Evolutionary conservation across 1,140 invertebrate genomes (phyloP).

Genomic region (Hypsibius dujardini): DNA sequence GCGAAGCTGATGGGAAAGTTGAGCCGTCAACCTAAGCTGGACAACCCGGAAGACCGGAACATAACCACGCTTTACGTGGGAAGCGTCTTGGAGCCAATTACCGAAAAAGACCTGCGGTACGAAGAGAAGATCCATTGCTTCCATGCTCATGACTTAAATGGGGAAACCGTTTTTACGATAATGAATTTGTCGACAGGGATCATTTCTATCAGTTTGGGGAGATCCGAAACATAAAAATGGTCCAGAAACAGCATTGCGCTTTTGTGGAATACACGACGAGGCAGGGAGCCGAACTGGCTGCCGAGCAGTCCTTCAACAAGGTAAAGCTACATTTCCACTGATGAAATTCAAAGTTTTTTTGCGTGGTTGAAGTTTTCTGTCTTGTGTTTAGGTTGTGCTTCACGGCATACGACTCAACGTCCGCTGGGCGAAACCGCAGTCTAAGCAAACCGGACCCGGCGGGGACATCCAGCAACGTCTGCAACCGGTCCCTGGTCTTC

Average conservation of each 20-base stretch:
- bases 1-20: conserved; percentile 83
- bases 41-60: conserved; percentile 80
- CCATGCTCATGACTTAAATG: conserved; percentile 15
- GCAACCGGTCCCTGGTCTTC: neutral
- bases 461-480: neutral
- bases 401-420: conserved; percentile 11
- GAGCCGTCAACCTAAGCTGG: conserved; percentile 78
- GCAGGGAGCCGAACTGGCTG: conserved; percentile 69
- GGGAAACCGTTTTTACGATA: neutral
- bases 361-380: neutral
- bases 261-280: conserved; percentile 90
- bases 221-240: conserved; percentile 75
- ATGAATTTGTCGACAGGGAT: conserved; percentile 39
- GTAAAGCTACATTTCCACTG: conserved; percentile 38
- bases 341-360: conserved; percentile 26
- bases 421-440: conserved; percentile 9
- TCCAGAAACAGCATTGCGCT: conserved; percentile 82
- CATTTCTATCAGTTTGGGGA: conserved; percentile 99
- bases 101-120: conserved; percentile 68
- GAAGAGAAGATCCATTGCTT: conserved; percentile 19
- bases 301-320: conserved; percentile 90
- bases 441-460: neutral
- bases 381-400: neutral
- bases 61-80: conserved; percentile 92
- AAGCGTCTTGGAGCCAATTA: conserved; percentile 68